phyloP scores from a whole-genome alignment of 2,113 vertebrate species.

The Pseudopodoces humilis region DNA sequence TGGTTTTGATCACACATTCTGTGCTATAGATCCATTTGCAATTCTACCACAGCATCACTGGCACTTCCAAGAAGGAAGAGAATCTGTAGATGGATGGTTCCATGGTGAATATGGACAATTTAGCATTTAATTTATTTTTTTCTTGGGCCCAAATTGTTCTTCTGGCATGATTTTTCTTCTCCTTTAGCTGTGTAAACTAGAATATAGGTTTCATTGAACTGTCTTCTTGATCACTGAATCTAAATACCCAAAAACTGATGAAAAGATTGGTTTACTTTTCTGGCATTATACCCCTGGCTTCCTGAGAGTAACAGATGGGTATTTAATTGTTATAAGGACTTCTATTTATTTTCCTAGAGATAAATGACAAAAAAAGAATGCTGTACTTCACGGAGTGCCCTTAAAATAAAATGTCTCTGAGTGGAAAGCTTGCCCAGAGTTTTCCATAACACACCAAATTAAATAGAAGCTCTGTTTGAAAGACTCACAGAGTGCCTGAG shows the following conservation, averaged over 20 bases:
- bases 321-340: not conserved
- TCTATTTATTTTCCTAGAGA: not conserved
- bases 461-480: not conserved
- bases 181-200: not conserved
- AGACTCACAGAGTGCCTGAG: not conserved
- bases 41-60: not conserved
- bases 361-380: not conserved
- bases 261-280: not conserved
- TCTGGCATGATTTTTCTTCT: not conserved
- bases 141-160: not conserved
- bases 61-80: not conserved
- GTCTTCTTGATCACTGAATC: not conserved
- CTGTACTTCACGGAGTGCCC: not conserved
- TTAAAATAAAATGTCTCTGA: not conserved
- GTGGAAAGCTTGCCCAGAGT: not conserved
- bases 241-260: not conserved
- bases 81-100: not conserved
- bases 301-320: not conserved
- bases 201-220: not conserved
- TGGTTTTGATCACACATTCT: not conserved
- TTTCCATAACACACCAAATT: slow-evolving; percentile 25
- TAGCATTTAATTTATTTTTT: not conserved
- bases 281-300: not conserved
- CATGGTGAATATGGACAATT: not conserved
- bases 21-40: not conserved